Conservation (phyloP, 2,888 invertebrate genomes). For the Ganaspis brasiliensis region DNA sequence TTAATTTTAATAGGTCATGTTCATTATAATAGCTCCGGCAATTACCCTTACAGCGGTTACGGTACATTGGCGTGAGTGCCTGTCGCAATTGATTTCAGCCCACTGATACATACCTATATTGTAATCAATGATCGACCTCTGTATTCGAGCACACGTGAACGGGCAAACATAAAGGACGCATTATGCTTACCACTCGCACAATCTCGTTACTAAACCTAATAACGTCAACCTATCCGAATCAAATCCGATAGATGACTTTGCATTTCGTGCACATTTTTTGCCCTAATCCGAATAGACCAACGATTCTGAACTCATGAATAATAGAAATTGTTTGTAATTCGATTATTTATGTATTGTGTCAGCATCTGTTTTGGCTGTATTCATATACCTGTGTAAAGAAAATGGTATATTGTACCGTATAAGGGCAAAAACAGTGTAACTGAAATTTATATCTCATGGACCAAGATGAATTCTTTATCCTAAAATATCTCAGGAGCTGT, state of each 20-base stretch:
- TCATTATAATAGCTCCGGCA: conserved; percentile 64
- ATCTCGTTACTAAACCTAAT: conserved; percentile 28
- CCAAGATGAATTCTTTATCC: background rate
- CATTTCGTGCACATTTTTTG: no score
- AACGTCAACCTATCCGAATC: background rate
- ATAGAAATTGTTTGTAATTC: no score
- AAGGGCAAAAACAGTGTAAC: no score
- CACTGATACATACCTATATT: conserved; percentile 28
- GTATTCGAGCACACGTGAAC: conserved; percentile 29
- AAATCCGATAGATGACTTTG: conserved; percentile 14
- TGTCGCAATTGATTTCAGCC: conserved; percentile 39
- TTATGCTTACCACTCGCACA: conserved; percentile 12
- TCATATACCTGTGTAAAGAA: no score
- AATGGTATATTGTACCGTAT: no score
- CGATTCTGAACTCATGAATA: no score
- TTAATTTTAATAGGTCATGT: conserved; percentile 70
- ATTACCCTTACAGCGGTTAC: conserved; percentile 58
- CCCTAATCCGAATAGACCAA: no score
- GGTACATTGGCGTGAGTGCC: conserved; percentile 34
- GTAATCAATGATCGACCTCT: conserved; percentile 22
- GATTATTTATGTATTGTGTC: no score
- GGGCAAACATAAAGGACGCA: conserved; percentile 27
- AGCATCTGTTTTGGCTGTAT: no score
- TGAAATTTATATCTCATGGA: no score
- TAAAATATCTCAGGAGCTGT: no score